phyloP scores from a whole-genome alignment of 1,140 invertebrate genomes.

The Trichonephila clavata region DNA sequence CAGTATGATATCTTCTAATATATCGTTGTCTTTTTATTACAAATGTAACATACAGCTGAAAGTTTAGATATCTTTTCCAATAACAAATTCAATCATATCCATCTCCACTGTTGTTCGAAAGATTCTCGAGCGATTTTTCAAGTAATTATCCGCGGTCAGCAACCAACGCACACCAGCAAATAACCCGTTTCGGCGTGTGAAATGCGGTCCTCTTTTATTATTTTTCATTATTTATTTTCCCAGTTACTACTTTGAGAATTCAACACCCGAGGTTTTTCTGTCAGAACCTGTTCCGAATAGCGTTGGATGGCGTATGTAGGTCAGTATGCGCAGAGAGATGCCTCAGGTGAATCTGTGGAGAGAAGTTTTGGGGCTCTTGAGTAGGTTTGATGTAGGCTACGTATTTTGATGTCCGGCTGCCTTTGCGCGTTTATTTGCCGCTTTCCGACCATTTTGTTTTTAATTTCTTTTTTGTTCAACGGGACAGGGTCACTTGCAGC shows the following conservation, averaged over 20 bases:
- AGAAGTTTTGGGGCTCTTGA: not conserved
- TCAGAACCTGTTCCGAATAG: slow-evolving; percentile 57
- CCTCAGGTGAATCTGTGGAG: slow-evolving; percentile 58
- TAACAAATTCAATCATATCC: not conserved
- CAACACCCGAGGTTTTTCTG: slow-evolving; percentile 60
- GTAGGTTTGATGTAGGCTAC: slow-evolving; percentile 56
- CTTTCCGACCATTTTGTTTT: not conserved
- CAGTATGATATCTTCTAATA: too few relatives aligned
- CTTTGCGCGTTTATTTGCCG: not conserved
- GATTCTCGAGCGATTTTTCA: not conserved
- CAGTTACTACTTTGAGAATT: slow-evolving; percentile 74
- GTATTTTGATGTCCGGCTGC: slow-evolving; percentile 57
- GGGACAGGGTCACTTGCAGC: slow-evolving; percentile 53
- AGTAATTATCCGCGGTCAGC: slow-evolving; percentile 49
- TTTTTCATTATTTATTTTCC: slow-evolving; percentile 56
- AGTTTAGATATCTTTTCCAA: not conserved
- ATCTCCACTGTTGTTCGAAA: not conserved
- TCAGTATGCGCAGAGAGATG: slow-evolving; percentile 52
- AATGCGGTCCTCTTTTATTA: slow-evolving; percentile 32
- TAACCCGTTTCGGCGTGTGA: slow-evolving; percentile 69
- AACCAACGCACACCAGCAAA: slow-evolving; percentile 12
- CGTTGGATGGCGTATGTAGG: slow-evolving; percentile 71
- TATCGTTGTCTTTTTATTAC: too few relatives aligned
- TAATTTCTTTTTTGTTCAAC: slow-evolving; percentile 23
- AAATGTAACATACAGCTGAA: too few relatives aligned